Evolutionary conservation across 92 coral and sea anemone genomes (phyloP).

Genomic region (Plumapathes pennacea): DNA sequence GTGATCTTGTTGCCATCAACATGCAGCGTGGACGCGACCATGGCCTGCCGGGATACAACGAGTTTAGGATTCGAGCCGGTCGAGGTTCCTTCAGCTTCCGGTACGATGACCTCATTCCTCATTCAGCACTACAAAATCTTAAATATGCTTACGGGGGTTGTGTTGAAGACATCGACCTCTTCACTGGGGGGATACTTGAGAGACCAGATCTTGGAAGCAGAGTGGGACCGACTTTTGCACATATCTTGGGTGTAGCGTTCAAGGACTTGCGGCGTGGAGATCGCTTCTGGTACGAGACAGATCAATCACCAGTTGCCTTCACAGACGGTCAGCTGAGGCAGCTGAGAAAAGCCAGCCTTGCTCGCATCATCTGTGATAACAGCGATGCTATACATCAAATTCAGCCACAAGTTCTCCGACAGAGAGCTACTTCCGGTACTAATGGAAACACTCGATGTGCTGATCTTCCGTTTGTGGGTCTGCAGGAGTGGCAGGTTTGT

Average conservation of each 20-base stretch:
- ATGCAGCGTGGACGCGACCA: constrained; percentile 98
- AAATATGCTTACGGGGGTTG: too few species aligned
- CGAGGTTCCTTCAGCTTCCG: too few species aligned
- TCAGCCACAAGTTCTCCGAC: constrained; percentile 7
- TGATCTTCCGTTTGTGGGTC: too few species aligned
- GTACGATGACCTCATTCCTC: too few species aligned
- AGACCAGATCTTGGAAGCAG: not conserved
- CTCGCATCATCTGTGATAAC: constrained; percentile 9
- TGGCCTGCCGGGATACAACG: constrained; percentile 94
- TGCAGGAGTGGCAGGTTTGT: too few species aligned
- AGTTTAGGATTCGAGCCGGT: too few species aligned
- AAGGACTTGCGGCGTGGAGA: not conserved
- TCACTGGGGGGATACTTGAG: not conserved
- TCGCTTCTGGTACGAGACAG: constrained; percentile 13
- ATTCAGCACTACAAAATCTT: too few species aligned
- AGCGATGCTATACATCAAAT: not conserved
- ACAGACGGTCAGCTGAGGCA: not conserved
- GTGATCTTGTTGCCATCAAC: constrained; percentile 91
- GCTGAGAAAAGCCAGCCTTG: constrained; percentile 1
- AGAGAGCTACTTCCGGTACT: too few species aligned
- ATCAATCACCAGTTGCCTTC: not conserved
- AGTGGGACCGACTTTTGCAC: constrained; percentile 3
- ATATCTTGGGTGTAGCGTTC: not conserved
- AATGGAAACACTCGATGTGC: too few species aligned
- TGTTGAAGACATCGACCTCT: constrained; percentile 3